Conservation (phyloP, 2,797 vertebrate genomes). For the Zalophus californianus region DNA sequence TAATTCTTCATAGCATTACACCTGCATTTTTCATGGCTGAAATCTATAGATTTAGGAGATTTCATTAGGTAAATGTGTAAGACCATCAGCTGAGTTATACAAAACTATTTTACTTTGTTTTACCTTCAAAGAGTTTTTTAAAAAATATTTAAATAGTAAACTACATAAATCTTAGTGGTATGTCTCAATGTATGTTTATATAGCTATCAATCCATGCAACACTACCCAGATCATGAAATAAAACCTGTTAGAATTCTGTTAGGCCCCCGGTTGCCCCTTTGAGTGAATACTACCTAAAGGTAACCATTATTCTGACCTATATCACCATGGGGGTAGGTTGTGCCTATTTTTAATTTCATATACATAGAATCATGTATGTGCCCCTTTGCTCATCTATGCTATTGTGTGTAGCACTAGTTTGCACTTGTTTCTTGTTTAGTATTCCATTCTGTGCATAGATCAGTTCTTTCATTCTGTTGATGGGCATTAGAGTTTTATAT, state of each 20-base stretch:
- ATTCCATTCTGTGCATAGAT: not conserved
- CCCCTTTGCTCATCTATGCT: not conserved
- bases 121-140: not conserved
- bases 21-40: not conserved
- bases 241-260: not conserved
- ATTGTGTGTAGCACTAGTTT: not conserved
- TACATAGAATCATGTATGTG: not conserved
- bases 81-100: not conserved
- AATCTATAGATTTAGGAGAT: not conserved
- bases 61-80: not conserved
- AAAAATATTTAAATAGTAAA: not conserved
- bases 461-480: not conserved
- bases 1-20: not conserved
- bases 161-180: not conserved
- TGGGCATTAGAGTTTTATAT: not conserved
- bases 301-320: not conserved
- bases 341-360: not conserved
- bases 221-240: not conserved
- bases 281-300: not conserved
- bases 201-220: not conserved
- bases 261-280: not conserved
- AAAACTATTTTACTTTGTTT: not conserved
- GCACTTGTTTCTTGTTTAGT: not conserved
- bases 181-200: not conserved
- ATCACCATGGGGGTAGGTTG: not conserved